Conservation (phyloP, 2,797 vertebrate species). For the Crenuchus spilurus region DNA sequence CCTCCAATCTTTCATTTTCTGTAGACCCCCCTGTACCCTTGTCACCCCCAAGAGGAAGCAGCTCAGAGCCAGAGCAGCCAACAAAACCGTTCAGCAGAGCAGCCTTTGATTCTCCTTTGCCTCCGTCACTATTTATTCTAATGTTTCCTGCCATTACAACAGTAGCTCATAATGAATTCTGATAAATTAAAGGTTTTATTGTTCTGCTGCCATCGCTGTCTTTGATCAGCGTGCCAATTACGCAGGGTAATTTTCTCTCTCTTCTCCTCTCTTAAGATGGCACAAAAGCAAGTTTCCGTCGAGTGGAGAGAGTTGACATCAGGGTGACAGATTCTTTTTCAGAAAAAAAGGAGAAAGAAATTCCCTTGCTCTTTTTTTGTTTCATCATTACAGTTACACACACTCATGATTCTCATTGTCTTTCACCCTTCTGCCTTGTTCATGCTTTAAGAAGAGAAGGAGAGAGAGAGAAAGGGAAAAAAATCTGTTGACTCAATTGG, state of each 20-base stretch:
- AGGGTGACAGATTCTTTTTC: conserved; percentile 87
- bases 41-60: conserved; percentile 53
- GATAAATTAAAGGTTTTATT: conserved; percentile 84
- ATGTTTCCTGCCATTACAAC: conserved; percentile 72
- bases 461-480: conserved; percentile 61
- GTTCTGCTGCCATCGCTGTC: conserved; percentile 78
- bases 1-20: conserved; percentile 13
- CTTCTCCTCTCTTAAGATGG: conserved; percentile 81
- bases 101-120: conserved; percentile 71
- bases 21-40: conserved; percentile 14
- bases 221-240: conserved; percentile 96
- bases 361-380: conserved; percentile 70
- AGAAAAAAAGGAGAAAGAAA: conserved; percentile 40
- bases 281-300: conserved; percentile 72
- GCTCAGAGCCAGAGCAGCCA: conserved; percentile 62
- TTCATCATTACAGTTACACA: conserved; percentile 83
- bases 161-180: conserved; percentile 77
- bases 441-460: conserved; percentile 67
- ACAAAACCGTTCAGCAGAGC: conserved; percentile 69
- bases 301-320: conserved; percentile 90
- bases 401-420: conserved; percentile 87
- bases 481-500: conserved; percentile 96
- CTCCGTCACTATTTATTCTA: conserved; percentile 75
- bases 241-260: conserved; percentile 87
- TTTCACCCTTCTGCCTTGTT: conserved; percentile 78